Base-by-base conservation (phyloP, 2,113 vertebrate species). In the Balaeniceps rex region DNA sequence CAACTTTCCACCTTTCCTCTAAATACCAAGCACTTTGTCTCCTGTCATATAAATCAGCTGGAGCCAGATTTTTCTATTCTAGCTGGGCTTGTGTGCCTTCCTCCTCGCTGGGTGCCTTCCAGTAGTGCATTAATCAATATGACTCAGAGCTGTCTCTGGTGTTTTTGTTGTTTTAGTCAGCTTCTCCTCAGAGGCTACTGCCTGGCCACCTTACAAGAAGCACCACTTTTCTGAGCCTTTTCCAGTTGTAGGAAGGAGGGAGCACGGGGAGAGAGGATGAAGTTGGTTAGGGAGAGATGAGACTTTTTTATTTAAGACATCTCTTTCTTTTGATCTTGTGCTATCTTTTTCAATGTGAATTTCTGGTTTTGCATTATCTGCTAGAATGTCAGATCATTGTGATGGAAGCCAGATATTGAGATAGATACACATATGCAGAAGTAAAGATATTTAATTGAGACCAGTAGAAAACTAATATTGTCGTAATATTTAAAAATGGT, bases 81-180 rank as follows among this genome's bases (percentile, higher is more conserved):
- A 80, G 78, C 90, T 95, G 96, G 82, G 90, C 94, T 96, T 96
- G 93, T 96, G 85, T 97, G 78, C 82, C 93, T 88, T 96, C 64
- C 46, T 94, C 58, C 87, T 90, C 9, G 4, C 78, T 95, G 92
- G 92, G 94, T 95, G 92, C 93, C 94, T 96, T 95, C 90, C 82
- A 96, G 96, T 86, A 94, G 90, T 85, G 51, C 84, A 97, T 96
- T 94, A 96, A 97, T 97, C 96, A 97, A 90, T 72, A 46, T 2
- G 12, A 58, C 78, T 77, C 93, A 63, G 46, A 81, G 82, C 92
- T 77, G 71, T 96, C 90, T 93, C 70, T 66, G 75, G 63, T 2
- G 16, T 44, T 95, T 95, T 85, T 96, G 87, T 85, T 88, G 75
- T 85, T 95, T 90, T 75, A 96, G 84, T 85, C 75, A 88, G 44